These are phyloP conservation scores for Mylabris phalerata DNA, from an alignment of 1,140 invertebrate genomes.

Conservation along the genomic window DNA sequence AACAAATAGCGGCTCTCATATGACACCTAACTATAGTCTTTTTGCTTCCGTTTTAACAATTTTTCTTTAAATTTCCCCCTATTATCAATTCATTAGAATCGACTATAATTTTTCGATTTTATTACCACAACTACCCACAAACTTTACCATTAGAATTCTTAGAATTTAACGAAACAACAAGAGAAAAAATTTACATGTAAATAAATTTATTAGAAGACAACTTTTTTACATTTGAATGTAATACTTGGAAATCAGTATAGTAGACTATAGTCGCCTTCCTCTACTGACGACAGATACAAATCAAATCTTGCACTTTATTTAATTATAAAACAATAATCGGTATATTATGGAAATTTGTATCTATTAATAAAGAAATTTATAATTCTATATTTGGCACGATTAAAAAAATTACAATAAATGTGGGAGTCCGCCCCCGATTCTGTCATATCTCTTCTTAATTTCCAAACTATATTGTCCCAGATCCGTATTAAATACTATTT, in stretches of 20 bases:
- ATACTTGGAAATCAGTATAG: background rate
- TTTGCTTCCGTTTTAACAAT: no score
- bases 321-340: no score
- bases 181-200: background rate
- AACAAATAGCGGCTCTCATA: slow-evolving; percentile 6
- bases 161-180: no score
- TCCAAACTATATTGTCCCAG: no score
- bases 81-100: no score
- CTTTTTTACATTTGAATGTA: background rate
- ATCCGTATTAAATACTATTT: background rate
- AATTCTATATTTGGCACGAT: background rate
- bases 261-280: background rate
- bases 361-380: background rate
- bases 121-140: no score
- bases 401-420: background rate
- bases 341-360: no score
- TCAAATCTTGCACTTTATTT: no score
- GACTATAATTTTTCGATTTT: no score
- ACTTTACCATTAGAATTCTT: no score
- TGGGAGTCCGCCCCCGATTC: background rate
- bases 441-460: no score
- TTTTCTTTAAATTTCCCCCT: no score
- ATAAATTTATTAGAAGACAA: background rate
- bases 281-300: background rate
- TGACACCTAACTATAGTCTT: background rate